Evolutionary conservation across 2,113 vertebrate species (phyloP).

Genomic region (Pteronura brasiliensis): DNA sequence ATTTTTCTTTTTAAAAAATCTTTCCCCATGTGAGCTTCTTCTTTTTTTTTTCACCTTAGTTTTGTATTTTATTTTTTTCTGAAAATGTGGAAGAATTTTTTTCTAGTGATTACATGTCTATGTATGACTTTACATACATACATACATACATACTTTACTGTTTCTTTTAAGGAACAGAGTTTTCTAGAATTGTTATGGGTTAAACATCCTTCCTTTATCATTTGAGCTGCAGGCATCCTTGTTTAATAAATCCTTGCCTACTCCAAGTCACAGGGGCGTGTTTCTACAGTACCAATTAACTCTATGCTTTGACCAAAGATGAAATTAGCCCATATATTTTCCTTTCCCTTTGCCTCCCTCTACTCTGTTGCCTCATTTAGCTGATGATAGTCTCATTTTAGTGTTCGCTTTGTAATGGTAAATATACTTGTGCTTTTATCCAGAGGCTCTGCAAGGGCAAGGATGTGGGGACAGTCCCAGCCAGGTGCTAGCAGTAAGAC

Average conservation of each 20-base stretch:
- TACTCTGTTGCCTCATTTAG: neutral
- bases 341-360: neutral
- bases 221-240: neutral
- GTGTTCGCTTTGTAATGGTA: neutral
- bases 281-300: neutral
- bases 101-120: neutral
- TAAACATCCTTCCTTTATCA: slow-evolving; percentile 24
- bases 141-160: neutral
- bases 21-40: neutral
- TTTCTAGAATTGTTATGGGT: neutral
- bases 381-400: neutral
- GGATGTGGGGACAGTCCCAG: neutral
- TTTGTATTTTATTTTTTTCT: neutral
- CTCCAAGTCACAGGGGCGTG: neutral
- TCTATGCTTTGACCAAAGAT: neutral
- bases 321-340: neutral
- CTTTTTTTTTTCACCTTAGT: neutral
- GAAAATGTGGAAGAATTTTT: neutral
- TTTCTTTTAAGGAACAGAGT: neutral
- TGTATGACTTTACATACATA: neutral
- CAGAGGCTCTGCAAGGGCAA: neutral
- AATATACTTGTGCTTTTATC: neutral
- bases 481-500: neutral
- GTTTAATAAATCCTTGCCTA: slow-evolving; percentile 15
- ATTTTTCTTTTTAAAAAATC: neutral